Evolutionary conservation across 2,888 invertebrate genomes (phyloP).

Genomic region (Plutella xylostella): DNA sequence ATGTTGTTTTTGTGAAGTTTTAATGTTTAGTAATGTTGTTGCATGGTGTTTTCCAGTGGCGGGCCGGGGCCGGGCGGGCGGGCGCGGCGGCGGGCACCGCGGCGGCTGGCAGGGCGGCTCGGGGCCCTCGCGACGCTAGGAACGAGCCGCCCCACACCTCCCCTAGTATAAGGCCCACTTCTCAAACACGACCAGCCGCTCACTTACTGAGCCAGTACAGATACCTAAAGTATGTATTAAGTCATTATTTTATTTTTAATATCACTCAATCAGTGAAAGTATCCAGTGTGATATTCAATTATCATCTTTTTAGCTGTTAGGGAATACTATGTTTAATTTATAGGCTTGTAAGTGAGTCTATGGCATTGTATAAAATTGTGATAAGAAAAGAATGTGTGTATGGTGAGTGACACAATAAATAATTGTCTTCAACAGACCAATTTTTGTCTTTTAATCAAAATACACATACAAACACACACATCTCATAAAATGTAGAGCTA

Average conservation of each 20-base stretch:
- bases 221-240: neutral
- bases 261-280: neutral
- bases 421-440: no score
- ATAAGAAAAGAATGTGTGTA: neutral
- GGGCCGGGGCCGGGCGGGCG: conserved; percentile 72
- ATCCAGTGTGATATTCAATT: no score
- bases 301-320: no score
- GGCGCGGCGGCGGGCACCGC: conserved; percentile 63
- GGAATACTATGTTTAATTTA: no score
- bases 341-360: neutral
- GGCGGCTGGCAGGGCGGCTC: conserved; percentile 78
- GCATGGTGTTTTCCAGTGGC: conserved; percentile 48
- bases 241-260: neutral
- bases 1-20: no score
- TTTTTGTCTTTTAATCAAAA: no score
- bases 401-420: neutral
- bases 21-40: no score
- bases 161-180: conserved; percentile 7
- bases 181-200: neutral
- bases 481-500: no score
- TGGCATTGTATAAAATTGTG: neutral
- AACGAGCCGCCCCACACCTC: conserved; percentile 5
- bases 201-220: neutral
- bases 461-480: no score
- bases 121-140: conserved; percentile 57